Evolutionary conservation across 2,797 vertebrate genomes (phyloP).

Genomic region (Setipinna tenuifilis): DNA sequence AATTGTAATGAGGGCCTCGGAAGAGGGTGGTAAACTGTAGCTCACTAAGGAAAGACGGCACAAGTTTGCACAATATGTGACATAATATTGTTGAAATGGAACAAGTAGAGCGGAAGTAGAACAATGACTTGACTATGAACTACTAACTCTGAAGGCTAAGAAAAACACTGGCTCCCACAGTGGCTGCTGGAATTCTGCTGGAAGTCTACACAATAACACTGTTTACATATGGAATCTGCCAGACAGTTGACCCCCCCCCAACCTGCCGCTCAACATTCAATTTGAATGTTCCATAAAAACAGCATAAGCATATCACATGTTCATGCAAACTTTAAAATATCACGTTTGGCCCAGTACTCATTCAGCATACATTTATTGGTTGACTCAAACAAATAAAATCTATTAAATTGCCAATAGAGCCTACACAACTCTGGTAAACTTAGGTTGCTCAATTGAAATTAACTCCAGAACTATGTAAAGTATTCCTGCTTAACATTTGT

Average conservation of each 20-base stretch:
- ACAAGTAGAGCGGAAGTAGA: background rate
- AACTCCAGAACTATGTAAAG: background rate
- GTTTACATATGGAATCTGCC: background rate
- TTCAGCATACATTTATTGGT: slow-evolving; percentile 9
- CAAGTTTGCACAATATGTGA: background rate
- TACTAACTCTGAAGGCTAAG: background rate
- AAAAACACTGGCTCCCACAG: background rate
- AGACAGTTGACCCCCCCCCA: background rate
- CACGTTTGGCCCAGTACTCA: background rate
- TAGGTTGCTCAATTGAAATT: background rate
- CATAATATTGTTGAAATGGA: slow-evolving; percentile 6
- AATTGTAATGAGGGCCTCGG: background rate
- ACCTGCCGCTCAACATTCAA: background rate
- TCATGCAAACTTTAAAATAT: background rate
- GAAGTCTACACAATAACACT: background rate
- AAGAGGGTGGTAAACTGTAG: background rate
- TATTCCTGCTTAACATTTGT: background rate
- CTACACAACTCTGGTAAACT: background rate
- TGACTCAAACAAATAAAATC: background rate
- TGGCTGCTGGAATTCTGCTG: background rate
- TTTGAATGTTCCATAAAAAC: background rate
- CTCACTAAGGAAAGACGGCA: background rate
- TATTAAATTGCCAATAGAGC: background rate
- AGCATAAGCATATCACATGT: background rate
- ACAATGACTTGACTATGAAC: background rate